phyloP scores from a whole-genome alignment of 2,797 vertebrate species.

The Microctenopoma steveboyesi region DNA sequence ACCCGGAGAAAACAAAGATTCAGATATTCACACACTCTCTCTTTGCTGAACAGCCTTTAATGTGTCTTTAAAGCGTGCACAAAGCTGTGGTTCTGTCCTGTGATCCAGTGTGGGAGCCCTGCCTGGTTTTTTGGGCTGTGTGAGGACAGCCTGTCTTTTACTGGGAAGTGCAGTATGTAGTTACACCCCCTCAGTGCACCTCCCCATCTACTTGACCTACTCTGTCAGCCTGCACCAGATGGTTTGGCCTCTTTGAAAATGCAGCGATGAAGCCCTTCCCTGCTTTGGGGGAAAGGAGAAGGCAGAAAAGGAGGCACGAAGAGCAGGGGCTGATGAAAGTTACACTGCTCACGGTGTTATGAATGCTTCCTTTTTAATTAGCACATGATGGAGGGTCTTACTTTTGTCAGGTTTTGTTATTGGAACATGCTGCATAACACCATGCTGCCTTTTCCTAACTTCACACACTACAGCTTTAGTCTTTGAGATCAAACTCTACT shows the following conservation, averaged over 20 bases:
- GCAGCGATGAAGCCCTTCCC: conserved; percentile 66
- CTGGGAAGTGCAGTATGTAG: conserved; percentile 68
- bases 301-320: conserved; percentile 43
- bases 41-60: conserved; percentile 15
- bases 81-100: conserved; percentile 56
- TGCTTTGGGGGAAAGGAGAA: conserved; percentile 42
- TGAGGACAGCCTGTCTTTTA: conserved; percentile 75
- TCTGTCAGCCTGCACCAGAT: conserved; percentile 77
- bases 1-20: not conserved
- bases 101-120: conserved; percentile 61
- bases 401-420: conserved; percentile 11
- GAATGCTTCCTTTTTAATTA: conserved; percentile 40
- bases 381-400: not conserved
- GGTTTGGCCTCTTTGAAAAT: conserved; percentile 72
- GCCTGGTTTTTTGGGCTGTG: conserved; percentile 54
- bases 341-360: conserved; percentile 44
- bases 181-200: conserved; percentile 51
- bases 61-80: conserved; percentile 33
- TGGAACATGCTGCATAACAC: not conserved
- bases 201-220: conserved; percentile 51
- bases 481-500: not conserved
- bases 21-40: not conserved
- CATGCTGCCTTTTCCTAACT: not conserved
- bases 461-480: not conserved
- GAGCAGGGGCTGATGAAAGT: conserved; percentile 35